Evolutionary conservation across 2,888 invertebrate species (phyloP), one percentile per base, ranked within the genome.

Genomic region (Pheosia gnoma): DNA sequence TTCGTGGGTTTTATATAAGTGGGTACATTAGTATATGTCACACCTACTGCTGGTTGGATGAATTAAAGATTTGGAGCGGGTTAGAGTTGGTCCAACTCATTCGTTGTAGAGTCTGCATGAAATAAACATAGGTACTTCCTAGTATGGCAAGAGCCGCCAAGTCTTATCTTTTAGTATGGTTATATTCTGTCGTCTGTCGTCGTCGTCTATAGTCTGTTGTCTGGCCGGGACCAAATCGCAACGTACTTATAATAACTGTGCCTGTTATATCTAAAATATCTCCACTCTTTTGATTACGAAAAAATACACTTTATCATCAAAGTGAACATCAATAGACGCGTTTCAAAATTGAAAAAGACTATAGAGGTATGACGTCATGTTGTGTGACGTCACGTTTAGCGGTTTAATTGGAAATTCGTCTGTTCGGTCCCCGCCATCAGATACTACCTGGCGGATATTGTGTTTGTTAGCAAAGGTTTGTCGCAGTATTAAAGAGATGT

Each of bases 361-460:
- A 3, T 4, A n/a, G 51, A 7, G 51, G 25, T 25, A 4, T 25
- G 13, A 25, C 13, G 5, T 49, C 13, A 49, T 47, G 9, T 10
- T 10, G 8, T 45, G 67, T 69, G 69, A 67, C 62, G 64, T 67
- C 65, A 60, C 61, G 71, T 71, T 72, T 67, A 52, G 45, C 59
- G 57, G 63, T 70, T 71, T 71, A 72, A 72, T 72, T 72, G 72
- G 67, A 72, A 71, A 72, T 70, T 72, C 71, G 63, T 62, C 65
- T 67, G 65, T 61, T 71, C 65, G 64, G 67, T 67, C 69, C 67
- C 57, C 63, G 65, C 63, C 67, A 71, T 63, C 54, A 70, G 70
- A 70, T 63, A 71, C 69, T 25, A 38, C 70, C 63, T 65, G 58
- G 61, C 61, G 61, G 67, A 65, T 71, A 72, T 72, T 72, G 71